Conservation (phyloP, 2,888 invertebrate genomes). For the Microctonus hyperodae region DNA sequence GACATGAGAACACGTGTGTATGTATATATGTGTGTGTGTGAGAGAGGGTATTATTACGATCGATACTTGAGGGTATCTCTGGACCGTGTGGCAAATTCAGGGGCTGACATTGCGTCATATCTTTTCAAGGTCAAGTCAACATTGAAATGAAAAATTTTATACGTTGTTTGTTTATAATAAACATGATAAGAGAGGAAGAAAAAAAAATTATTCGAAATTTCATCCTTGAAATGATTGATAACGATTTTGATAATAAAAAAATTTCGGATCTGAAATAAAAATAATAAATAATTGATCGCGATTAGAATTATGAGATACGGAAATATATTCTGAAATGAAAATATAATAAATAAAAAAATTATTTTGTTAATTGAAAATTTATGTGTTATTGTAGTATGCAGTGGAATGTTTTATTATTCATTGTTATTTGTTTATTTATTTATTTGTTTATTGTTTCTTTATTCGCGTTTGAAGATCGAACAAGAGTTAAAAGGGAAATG, state of each 20-base stretch:
- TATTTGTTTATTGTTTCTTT: not conserved
- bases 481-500: not conserved
- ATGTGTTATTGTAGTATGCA: too few relatives aligned
- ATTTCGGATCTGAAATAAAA: not conserved
- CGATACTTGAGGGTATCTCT: conserved; percentile 9
- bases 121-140: not conserved
- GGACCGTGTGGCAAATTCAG: not conserved
- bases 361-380: too few relatives aligned
- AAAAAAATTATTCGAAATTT: not conserved
- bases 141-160: not conserved
- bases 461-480: not conserved
- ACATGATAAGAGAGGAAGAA: not conserved
- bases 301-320: not conserved
- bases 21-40: not conserved
- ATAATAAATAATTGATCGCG: not conserved
- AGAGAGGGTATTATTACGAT: not conserved
- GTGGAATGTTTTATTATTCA: too few relatives aligned
- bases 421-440: too few relatives aligned
- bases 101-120: not conserved
- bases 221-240: not conserved
- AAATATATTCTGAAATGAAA: too few relatives aligned
- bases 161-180: not conserved
- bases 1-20: not conserved
- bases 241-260: not conserved
- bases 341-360: too few relatives aligned